A percentile compares a stretch with the other conserved stretches of the same genome.
phyloP scores from a whole-genome alignment of 1,140 invertebrate genomes.

The Drosophila pseudoananassae region DNA sequence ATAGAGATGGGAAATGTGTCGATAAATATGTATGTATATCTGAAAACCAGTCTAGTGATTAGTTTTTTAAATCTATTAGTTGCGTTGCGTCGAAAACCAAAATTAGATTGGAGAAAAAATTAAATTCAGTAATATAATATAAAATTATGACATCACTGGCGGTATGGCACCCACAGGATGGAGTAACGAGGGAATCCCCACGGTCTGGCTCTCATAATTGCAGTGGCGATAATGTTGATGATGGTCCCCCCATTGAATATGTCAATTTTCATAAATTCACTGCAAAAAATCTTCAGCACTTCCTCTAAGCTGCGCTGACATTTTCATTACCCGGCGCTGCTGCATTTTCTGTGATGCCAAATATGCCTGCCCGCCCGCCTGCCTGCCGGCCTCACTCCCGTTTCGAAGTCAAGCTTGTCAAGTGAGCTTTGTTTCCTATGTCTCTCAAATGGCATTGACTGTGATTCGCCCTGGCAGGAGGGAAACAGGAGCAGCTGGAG shows the following conservation, averaged over 20 bases:
- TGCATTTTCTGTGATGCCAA: slow-evolving; percentile 17
- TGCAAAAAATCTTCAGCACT: slow-evolving; percentile 43
- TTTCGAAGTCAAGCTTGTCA: slow-evolving; percentile 29
- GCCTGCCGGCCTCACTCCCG: not conserved
- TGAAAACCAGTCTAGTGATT: not conserved
- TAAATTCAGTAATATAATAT: not conserved
- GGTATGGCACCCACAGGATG: not conserved
- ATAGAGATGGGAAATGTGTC: not conserved
- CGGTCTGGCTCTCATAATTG: slow-evolving; percentile 54
- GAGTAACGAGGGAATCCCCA: slow-evolving; percentile 32
- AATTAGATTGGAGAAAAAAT: not conserved
- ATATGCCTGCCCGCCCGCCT: not conserved
- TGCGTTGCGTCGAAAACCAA: not conserved
- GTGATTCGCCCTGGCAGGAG: slow-evolving; percentile 44
- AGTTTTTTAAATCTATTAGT: not conserved
- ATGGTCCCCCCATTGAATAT: slow-evolving; percentile 57
- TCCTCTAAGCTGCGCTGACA: slow-evolving; percentile 61
- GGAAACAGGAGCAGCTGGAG: slow-evolving; percentile 16
- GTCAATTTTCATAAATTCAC: slow-evolving; percentile 75
- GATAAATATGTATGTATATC: not conserved
- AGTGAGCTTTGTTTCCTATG: slow-evolving; percentile 51
- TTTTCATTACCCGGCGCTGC: slow-evolving; percentile 65
- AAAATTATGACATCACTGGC: not conserved
- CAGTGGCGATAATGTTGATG: slow-evolving; percentile 57
- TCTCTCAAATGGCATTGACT: slow-evolving; percentile 50